Evolutionary conservation across 1,140 invertebrate genomes (phyloP), one percentile per base, ranked within the genome.

Genomic region (Heterodera carotae): DNA sequence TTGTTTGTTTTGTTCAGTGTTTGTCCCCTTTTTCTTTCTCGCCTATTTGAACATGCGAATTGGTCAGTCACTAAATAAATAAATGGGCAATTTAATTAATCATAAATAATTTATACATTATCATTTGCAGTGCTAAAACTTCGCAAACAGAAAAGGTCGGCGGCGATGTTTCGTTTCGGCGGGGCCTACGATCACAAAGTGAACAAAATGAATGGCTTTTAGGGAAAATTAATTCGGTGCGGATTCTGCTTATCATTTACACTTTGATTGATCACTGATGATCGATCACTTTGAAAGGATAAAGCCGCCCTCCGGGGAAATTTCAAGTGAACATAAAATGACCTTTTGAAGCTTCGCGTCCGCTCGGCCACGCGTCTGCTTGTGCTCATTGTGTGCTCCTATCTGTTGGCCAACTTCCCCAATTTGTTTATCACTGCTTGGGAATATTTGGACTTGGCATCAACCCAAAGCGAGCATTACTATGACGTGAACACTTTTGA

Each of bases 371-470:
- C 82, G 33, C 74, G 82, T n/a, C 69, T 83, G 33, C 70, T 83
- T 27, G 67, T 83, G 5, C 62, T 83, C 15, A 84, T 83, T 73
- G 82, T 83, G 25, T 84, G 81, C 69, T 84, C 83, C 34, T 83
- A 83, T 81, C 56, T 78, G 31, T 10, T 77, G 10, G 82, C 82
- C n/a, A 83, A 83, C 64, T 60, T 80, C 69, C 77, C 83, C 29
- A 83, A 83, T 53, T 74, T 83, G 36, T 64, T 74, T 25, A 82
- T 83, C 22, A 84, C 83, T 25, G 79, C 83, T 27, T 83, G 82
- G 82, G 82, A 83, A 43, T 83, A 82, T 53, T 36, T 83, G 25
- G 82, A 83, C 70, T 77, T 83, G n/a, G 72, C 79, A 7, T 83
- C 80, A 22, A 81, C 80, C 25, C 80, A 81, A 43, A 81, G 64